A percentile compares a stretch with the other conserved stretches of the same genome.
phyloP scores from a whole-genome alignment of 2,797 vertebrate genomes.

The Emys orbicularis region DNA sequence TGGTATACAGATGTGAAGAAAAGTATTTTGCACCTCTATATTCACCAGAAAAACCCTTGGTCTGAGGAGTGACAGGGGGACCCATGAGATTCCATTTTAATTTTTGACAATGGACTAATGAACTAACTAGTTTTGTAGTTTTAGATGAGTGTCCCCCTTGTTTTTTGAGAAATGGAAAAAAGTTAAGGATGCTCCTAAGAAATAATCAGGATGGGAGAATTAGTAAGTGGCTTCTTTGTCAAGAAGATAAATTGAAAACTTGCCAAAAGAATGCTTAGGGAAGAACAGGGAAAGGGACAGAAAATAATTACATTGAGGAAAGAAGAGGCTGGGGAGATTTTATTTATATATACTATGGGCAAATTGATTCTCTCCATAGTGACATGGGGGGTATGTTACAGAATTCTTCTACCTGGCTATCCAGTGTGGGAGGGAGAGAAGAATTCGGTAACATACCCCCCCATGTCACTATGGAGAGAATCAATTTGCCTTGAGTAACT shows the following conservation, averaged over 20 bases:
- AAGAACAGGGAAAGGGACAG: not conserved
- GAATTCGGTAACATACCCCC: not conserved
- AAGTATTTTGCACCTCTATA: not conserved
- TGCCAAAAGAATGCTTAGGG: not conserved
- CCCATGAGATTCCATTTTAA: not conserved
- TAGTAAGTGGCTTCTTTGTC: not conserved
- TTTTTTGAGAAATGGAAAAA: not conserved
- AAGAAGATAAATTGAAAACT: not conserved
- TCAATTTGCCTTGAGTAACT: not conserved
- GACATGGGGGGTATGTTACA: not conserved
- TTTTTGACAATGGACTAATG: not conserved
- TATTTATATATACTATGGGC: not conserved
- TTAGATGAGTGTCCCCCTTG: not conserved
- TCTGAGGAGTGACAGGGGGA: not conserved
- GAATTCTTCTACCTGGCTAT: not conserved
- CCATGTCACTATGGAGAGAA: not conserved
- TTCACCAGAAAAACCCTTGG: not conserved
- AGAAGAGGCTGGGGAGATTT: not conserved
- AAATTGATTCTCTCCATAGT: not conserved
- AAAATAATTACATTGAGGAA: not conserved
- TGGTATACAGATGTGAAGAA: not conserved
- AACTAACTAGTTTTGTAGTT: not conserved
- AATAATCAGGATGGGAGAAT: not conserved
- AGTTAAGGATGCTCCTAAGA: not conserved
- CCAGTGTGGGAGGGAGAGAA: not conserved